A percentile compares a stretch with the other conserved stretches of the same genome.
phyloP scores from a whole-genome alignment of 2,797 vertebrate genomes.

The Diglossa cyanea region DNA sequence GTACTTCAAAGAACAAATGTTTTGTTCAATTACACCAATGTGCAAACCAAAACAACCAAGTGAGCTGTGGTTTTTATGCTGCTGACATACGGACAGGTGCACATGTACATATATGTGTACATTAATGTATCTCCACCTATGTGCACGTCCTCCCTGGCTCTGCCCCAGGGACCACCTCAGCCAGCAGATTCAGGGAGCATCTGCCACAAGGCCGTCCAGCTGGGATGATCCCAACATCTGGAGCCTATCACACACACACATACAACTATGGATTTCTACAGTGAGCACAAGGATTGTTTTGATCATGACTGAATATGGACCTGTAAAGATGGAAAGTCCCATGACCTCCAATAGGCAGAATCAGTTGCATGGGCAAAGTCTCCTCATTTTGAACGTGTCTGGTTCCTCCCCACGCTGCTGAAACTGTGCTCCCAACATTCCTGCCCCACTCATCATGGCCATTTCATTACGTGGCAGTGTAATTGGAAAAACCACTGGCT shows the following conservation, averaged over 20 bases:
- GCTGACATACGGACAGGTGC: neutral
- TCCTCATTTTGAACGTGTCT: fast-evolving
- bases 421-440: neutral
- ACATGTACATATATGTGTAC: neutral
- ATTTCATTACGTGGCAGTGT: neutral
- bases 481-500: neutral
- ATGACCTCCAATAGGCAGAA: neutral
- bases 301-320: neutral
- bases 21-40: neutral
- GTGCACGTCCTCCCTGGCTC: neutral
- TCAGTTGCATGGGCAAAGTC: neutral
- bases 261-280: neutral
- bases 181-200: neutral
- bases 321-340: neutral
- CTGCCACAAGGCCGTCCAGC: neutral
- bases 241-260: neutral
- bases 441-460: neutral
- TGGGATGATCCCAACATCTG: neutral
- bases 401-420: neutral
- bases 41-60: neutral
- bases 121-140: fast-evolving
- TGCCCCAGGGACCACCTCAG: neutral
- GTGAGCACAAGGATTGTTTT: neutral
- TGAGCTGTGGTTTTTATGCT: neutral
- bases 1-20: neutral